Base-by-base conservation (phyloP, 53 echinoderm and acorn worm species). In the Patiria pectinifera region DNA sequence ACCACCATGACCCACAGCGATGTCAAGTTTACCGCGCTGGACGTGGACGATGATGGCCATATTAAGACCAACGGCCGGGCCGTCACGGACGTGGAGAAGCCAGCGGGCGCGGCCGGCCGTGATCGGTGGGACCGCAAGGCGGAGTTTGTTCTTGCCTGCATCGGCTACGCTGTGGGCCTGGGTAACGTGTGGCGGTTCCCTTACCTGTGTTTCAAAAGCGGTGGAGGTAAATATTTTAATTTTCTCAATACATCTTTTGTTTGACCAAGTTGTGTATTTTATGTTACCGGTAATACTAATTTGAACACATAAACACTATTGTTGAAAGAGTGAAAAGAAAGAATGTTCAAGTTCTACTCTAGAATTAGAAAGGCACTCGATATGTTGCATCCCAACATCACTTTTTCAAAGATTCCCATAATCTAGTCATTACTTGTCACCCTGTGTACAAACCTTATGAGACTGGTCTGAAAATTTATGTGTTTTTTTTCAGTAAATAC, bases 171-270 rank as follows among this genome's bases (percentile, higher is more conserved):
- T 35, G 91, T 91, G 19, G 91, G 91, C 60, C 91, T 91, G 71
- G 91, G 91, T 23, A 91, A 91, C 69, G 92, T 92, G 2, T 92
- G 92, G 92, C 49, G 92, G n/a, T 92, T 92, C 16, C 92, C 92
- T n/a, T 92, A 92, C 23, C 48, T 92, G 59, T 92, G 92, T 78
- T 85, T 78, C 69, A 66, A 60, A 13, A 92, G 92, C 79, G 92
- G 92, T 60, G 92, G 92, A 75, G 92, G 92, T 92, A 86, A 85
- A 53, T 21, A 35, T 48, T 74, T 74, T 22, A 3, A 74, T 22
- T 74, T n/a, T 48, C 45, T 6, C 5, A 53, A 8, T 53, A 5
- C 8, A 53, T 53, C 53, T 0, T 53, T 24, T 63, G 71, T 69
- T 14, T 6, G 74, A 11, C 66, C 14, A 18, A 66, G 3, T 60